Evolutionary conservation across 2,888 invertebrate species (phyloP).

Genomic region (Melinaea menophilus): DNA sequence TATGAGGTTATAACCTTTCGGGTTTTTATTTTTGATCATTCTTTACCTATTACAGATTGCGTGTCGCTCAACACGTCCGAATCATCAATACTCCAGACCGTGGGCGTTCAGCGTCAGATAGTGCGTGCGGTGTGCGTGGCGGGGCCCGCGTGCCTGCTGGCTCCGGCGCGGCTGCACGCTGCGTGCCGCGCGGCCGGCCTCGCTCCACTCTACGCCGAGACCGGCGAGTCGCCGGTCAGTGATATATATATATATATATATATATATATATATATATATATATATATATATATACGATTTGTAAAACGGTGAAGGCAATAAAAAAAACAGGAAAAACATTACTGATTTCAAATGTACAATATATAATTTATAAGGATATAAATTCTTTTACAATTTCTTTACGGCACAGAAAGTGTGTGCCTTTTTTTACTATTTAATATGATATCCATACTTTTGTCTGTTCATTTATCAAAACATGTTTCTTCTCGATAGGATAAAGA

Average conservation of each 20-base stretch:
- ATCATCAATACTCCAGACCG: constrained; percentile 70
- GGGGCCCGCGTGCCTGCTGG: constrained; percentile 79
- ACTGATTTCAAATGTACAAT: too few relatives aligned
- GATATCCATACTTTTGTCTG: too few relatives aligned
- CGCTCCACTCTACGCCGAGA: constrained; percentile 70
- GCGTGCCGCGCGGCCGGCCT: constrained; percentile 78
- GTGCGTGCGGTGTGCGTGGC: constrained; percentile 76
- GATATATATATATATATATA: background rate
- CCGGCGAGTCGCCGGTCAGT: constrained; percentile 46
- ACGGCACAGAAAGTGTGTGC: too few relatives aligned
- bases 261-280: background rate
- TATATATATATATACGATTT: background rate
- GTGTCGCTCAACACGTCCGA: constrained; percentile 75
- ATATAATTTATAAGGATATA: too few relatives aligned
- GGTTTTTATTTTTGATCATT: too few relatives aligned
- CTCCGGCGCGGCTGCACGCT: constrained; percentile 78
- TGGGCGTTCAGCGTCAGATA: constrained; percentile 80
- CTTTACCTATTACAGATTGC: constrained; percentile 60
- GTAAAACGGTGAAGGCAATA: background rate
- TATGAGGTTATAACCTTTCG: too few relatives aligned
- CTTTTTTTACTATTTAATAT: too few relatives aligned
- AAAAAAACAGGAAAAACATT: too few relatives aligned
- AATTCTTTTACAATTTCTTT: too few relatives aligned
- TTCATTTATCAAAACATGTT: too few relatives aligned
- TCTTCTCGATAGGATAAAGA: too few relatives aligned